Evolutionary conservation across 2,113 vertebrate species (phyloP), one percentile per base, ranked within the genome.

Genomic region (Neodontobutis hainanensis): DNA sequence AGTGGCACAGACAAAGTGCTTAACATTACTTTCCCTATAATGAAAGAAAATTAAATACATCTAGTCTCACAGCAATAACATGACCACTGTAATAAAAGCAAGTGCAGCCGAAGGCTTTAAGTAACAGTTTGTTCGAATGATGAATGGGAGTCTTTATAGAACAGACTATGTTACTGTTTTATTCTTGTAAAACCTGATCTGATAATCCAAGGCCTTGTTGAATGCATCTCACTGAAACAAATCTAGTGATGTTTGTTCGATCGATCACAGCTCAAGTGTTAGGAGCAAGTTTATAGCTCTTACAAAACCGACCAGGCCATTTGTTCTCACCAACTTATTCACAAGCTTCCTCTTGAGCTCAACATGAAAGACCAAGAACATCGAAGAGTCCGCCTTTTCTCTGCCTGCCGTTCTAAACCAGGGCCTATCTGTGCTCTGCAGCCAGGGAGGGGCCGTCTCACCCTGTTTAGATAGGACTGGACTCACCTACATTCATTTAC

Each of bases 351-450:
- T 27, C 3, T 3, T 27, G 19, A 27, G 19, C 19, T 27, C 19
- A 27, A 27, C 19, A 2, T 27, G 19, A 27, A 27, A 27, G 1
- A 27, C 19, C 19, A 27, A 27, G 19, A 27, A 27, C 19, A 27
- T 27, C 3, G 19, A 27, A 27, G 3, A 27, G 19, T 27, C 1
- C 19, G 19, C 19, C 19, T 27, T 27, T 27, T 27, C 19, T 27
- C 19, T 62, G 82, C 60, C 76, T 50, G 42, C 12, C 57, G 44
- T 81, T 74, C 64, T 53, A 59, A 75, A 76, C 70, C 1, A 15
- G 51, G 40, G 69, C 70, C 77, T 90, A 89, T 89, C 88, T 81
- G 0, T 0, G 47, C 63, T 65, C 46, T 58, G 67, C 87, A 90
- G 85, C 51, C 60, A 34, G 75, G 85, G 88, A 85, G 85, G 77